Conservation (phyloP, 2,797 vertebrate species). For the Sebastes steindachneri region DNA sequence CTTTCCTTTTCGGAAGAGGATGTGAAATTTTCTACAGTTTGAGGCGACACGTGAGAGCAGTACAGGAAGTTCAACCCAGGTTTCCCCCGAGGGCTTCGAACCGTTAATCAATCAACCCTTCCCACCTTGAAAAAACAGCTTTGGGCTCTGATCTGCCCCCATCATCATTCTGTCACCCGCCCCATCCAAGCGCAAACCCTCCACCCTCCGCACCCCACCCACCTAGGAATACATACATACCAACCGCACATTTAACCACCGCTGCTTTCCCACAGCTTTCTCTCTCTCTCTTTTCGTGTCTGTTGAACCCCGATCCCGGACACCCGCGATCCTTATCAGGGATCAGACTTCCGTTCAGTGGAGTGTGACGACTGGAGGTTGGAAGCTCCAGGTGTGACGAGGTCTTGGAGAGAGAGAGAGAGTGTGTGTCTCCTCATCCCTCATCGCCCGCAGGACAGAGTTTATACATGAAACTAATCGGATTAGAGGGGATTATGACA, state of each 20-base stretch:
- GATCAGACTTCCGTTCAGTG: constrained; percentile 72
- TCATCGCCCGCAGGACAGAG: constrained; percentile 64
- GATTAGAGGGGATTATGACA: constrained; percentile 74
- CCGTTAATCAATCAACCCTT: constrained; percentile 72
- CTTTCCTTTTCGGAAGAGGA: neutral
- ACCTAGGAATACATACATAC: constrained; percentile 48
- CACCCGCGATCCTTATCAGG: constrained; percentile 65
- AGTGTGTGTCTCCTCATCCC: constrained; percentile 32
- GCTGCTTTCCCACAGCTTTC: constrained; percentile 33
- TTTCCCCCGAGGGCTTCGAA: constrained; percentile 44
- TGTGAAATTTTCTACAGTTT: constrained; percentile 5
- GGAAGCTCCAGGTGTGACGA: constrained; percentile 67
- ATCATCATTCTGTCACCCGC: constrained; percentile 69
- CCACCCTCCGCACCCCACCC: neutral
- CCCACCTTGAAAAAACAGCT: constrained; percentile 56
- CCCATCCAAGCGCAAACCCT: constrained; percentile 38
- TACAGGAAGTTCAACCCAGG: constrained; percentile 61
- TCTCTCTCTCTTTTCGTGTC: constrained; percentile 41
- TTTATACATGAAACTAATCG: constrained; percentile 72
- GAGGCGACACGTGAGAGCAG: constrained; percentile 42
- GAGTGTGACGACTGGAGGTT: constrained; percentile 71
- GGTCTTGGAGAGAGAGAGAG: constrained; percentile 11
- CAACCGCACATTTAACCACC: constrained; percentile 10
- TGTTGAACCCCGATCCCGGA: constrained; percentile 45
- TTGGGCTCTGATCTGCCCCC: constrained; percentile 63